These are phyloP conservation scores for Macropus fuliginosus DNA, from an alignment of 2,797 vertebrate genomes.

Conservation along the genomic window DNA sequence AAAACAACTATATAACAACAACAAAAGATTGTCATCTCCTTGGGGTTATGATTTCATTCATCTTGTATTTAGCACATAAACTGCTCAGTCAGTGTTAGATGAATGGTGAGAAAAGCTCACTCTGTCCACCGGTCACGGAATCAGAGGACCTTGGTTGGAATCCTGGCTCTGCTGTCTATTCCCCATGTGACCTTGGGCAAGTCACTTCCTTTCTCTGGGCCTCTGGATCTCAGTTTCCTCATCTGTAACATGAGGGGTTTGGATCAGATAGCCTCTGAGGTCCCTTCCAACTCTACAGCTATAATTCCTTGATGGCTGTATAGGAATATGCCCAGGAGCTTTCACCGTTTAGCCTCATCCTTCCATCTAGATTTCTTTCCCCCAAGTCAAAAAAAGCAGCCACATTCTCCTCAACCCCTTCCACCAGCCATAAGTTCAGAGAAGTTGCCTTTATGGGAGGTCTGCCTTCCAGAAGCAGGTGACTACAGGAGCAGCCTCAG, in stretches of 20 bases:
- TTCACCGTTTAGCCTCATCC: neutral
- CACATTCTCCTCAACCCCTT: neutral
- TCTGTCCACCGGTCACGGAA: neutral
- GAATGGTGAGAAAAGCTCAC: neutral
- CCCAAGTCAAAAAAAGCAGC: neutral
- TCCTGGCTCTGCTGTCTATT: neutral
- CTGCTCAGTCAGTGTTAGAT: neutral
- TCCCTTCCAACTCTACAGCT: neutral
- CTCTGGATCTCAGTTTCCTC: neutral
- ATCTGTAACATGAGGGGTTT: neutral
- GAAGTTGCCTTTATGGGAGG: neutral
- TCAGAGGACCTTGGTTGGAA: neutral
- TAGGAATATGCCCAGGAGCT: neutral
- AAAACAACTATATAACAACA: neutral
- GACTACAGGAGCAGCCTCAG: neutral
- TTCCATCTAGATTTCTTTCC: neutral
- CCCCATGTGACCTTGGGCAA: neutral
- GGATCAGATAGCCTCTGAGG: neutral
- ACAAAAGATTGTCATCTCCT: neutral
- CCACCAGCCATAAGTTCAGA: neutral
- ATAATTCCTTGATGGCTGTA: neutral
- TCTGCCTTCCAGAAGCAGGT: neutral
- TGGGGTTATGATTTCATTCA: neutral
- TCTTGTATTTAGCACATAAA: neutral
- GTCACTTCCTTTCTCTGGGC: neutral